Conservation (phyloP, 1,140 invertebrate genomes). For the Ceratitis capitata region DNA sequence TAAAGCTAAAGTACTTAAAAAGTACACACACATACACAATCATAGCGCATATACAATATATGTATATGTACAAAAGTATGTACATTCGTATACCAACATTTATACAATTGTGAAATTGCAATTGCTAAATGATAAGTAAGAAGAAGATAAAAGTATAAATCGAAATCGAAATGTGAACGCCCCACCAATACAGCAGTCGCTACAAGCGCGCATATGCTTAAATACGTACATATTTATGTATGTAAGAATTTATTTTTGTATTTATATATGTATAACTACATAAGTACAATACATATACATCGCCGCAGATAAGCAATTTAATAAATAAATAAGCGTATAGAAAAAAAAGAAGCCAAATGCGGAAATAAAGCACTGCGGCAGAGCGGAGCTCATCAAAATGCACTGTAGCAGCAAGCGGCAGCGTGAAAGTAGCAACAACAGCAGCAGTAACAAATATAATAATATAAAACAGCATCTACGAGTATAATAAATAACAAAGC, state of each 20-base stretch:
- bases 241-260: background rate
- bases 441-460: background rate
- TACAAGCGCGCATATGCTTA: background rate
- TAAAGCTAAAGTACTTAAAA: slow-evolving; percentile 21
- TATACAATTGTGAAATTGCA: slow-evolving; percentile 6
- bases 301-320: background rate
- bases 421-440: background rate
- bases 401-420: background rate
- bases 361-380: slow-evolving; percentile 39
- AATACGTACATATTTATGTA: background rate
- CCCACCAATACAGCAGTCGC: background rate
- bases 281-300: background rate
- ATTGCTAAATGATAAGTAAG: background rate
- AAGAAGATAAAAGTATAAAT: slow-evolving; percentile 30
- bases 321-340: background rate
- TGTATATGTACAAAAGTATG: background rate
- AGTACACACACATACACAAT: background rate
- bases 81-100: background rate
- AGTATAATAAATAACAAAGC: slow-evolving; percentile 10
- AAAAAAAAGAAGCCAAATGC: slow-evolving; percentile 27
- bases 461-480: background rate
- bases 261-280: background rate
- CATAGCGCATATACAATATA: background rate
- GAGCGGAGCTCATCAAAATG: slow-evolving; percentile 37
- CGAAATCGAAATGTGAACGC: slow-evolving; percentile 8